Evolutionary conservation across 2,888 invertebrate species (phyloP), one percentile per base, ranked within the genome.

Genomic region (Calameuta idolon): DNA sequence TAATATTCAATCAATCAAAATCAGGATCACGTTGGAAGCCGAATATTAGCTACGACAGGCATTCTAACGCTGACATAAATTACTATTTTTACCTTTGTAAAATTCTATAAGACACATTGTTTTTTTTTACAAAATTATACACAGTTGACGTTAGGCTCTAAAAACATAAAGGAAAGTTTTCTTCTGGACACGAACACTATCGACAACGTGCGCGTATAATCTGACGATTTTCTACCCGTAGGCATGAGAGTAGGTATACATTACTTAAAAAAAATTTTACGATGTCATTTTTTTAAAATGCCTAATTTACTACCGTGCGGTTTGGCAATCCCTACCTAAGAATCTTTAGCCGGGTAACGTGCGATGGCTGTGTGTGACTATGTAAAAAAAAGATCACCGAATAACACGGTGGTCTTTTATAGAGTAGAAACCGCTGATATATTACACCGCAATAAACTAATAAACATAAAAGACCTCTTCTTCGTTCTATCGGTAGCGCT

Each of bases 381-480:
- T 87, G 87, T 86, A 89, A 88, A 85, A 87, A 87, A 88, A 85
- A 87, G 87, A 88, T 87, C 85, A 79, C 37, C 35, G 40, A 69
- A 84, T 86, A 88, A 85, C 85, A 82, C 88, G 85, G 87, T 85
- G 86, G 87, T 86, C 85, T 85, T 88, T 85, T 87, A 86, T 87
- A 89, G 88, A 85, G 85, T 82, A 79, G 85, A 85, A 86, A 87
- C 85, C 84, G 83, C 86, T 83, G 84, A 83, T 85, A 87, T 86
- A 89, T 89, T 90, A 88, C 83, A 81, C 85, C 82, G 87, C 87
- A 87, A 87, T 90, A 90, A 90, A 90, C 88, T 88, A 89, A 90
- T 90, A 89, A 90, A 89, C 88, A 83, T 90, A 87, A 90, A 90
- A 86, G 85, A 85, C 84, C 84, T 23, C 55, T 55, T 55, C 23